phyloP scores from a whole-genome alignment of 2,888 invertebrate genomes.

The Barypeithes pellucidus region DNA sequence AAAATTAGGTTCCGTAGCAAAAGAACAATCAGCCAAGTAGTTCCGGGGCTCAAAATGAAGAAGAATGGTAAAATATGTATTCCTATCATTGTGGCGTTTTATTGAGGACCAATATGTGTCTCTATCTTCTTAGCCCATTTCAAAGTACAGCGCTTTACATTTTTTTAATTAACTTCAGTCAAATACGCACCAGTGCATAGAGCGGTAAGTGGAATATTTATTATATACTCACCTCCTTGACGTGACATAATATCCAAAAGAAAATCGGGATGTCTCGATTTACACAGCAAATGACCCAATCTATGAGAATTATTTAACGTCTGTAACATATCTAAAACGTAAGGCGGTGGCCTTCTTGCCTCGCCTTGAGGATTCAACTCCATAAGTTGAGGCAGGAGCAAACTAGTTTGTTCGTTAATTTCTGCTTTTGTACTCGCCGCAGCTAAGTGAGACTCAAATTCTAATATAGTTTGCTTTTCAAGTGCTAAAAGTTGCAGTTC shows the following conservation, averaged over 20 bases:
- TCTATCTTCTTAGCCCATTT: no score
- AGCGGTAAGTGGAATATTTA: no score
- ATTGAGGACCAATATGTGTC: no score
- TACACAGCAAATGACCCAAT: conserved; percentile 91
- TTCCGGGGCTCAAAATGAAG: no score
- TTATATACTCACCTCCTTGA: conserved; percentile 77
- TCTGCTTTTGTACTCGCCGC: conserved; percentile 90
- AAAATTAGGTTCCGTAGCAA: no score
- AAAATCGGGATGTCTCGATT: conserved; percentile 92
- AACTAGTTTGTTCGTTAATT: conserved; percentile 91
- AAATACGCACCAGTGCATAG: no score
- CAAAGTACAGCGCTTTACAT: no score
- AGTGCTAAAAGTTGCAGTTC: conserved; percentile 80
- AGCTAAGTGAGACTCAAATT: conserved; percentile 94
- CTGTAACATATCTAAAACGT: conserved; percentile 85
- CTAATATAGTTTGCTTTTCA: conserved; percentile 86
- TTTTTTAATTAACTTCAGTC: no score
- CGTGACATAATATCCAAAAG: conserved; percentile 93
- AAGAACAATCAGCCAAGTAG: no score
- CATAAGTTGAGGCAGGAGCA: conserved; percentile 89
- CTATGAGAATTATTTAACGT: conserved; percentile 84
- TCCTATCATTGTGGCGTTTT: no score
- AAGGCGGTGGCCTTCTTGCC: conserved; percentile 85
- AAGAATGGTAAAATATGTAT: no score
- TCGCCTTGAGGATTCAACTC: conserved; percentile 89